phyloP scores from a whole-genome alignment of 2,797 vertebrate genomes.

The Sorex maritimensis region DNA sequence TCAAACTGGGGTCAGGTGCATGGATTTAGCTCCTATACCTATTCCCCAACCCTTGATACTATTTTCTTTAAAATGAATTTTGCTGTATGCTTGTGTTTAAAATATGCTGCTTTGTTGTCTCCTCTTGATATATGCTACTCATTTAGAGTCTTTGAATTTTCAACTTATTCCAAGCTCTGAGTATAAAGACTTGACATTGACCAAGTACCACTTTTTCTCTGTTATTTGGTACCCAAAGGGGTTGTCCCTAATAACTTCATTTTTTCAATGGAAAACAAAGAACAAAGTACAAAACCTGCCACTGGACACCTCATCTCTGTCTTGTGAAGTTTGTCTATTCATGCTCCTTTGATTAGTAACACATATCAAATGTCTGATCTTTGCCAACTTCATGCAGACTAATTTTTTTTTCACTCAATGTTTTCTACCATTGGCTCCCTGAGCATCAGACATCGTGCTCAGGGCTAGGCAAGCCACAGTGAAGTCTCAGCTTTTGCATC shows the following conservation, averaged over 20 bases:
- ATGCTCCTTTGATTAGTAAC: slow-evolving; percentile 33
- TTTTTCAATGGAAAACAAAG: not conserved
- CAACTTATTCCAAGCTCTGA: slow-evolving; percentile 8
- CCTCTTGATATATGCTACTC: not conserved
- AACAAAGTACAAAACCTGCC: slow-evolving; percentile 9
- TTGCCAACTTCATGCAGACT: slow-evolving; percentile 14
- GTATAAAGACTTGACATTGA: not conserved
- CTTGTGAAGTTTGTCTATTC: slow-evolving; percentile 39
- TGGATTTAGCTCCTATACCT: no score
- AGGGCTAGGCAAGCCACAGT: not conserved
- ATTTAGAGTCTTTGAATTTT: not conserved
- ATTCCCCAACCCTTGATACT: not conserved
- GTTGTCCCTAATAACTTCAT: not conserved
- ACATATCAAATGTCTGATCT: not conserved
- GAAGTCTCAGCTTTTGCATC: not conserved
- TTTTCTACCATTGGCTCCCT: not conserved
- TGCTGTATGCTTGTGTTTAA: slow-evolving; percentile 22
- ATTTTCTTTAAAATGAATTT: slow-evolving; percentile 34
- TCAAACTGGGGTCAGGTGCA: no score
- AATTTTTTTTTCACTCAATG: not conserved
- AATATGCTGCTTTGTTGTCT: slow-evolving; percentile 8
- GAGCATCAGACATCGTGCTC: not conserved
- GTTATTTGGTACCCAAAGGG: not conserved
- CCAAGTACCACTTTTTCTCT: not conserved
- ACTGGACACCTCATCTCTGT: slow-evolving; percentile 19